phyloP scores from a whole-genome alignment of 2,888 invertebrate species.

The Chloroclysta siterata region DNA sequence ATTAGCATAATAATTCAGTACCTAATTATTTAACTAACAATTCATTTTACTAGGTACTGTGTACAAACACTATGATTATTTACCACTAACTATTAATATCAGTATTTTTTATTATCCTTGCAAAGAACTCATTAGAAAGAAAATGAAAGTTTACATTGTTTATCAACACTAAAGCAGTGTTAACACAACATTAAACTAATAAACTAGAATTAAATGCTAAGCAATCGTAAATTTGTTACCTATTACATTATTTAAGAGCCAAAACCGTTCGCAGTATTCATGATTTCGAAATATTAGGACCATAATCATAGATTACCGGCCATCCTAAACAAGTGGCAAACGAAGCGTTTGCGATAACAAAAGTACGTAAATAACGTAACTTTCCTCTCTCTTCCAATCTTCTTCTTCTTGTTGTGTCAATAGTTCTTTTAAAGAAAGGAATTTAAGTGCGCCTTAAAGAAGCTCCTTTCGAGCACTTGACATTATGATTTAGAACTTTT shows the following conservation, averaged over 20 bases:
- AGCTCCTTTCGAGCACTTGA: too few relatives aligned
- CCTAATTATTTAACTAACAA: too few relatives aligned
- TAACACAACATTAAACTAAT: slow-evolving; percentile 19
- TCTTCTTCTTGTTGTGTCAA: too few relatives aligned
- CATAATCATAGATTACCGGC: slow-evolving; percentile 21
- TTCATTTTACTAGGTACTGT: too few relatives aligned
- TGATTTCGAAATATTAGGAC: slow-evolving; percentile 19
- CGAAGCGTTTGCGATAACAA: not conserved
- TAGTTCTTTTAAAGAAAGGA: too few relatives aligned
- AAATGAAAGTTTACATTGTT: not conserved
- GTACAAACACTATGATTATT: too few relatives aligned
- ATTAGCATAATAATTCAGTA: too few relatives aligned
- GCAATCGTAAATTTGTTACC: slow-evolving; percentile 7
- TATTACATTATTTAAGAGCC: slow-evolving; percentile 17
- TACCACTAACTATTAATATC: not conserved
- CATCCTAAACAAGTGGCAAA: slow-evolving; percentile 2
- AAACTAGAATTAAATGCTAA: slow-evolving; percentile 7
- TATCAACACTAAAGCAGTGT: slow-evolving; percentile 9
- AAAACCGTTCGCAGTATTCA: slow-evolving; percentile 22
- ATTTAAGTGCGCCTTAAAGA: too few relatives aligned
- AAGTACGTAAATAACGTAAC: not conserved
- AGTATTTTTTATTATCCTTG: not conserved
- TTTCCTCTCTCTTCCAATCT: too few relatives aligned
- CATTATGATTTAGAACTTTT: too few relatives aligned
- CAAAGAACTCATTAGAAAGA: not conserved